Evolutionary conservation across 2,888 invertebrate species (phyloP).

Genomic region (Acronicta aceris): DNA sequence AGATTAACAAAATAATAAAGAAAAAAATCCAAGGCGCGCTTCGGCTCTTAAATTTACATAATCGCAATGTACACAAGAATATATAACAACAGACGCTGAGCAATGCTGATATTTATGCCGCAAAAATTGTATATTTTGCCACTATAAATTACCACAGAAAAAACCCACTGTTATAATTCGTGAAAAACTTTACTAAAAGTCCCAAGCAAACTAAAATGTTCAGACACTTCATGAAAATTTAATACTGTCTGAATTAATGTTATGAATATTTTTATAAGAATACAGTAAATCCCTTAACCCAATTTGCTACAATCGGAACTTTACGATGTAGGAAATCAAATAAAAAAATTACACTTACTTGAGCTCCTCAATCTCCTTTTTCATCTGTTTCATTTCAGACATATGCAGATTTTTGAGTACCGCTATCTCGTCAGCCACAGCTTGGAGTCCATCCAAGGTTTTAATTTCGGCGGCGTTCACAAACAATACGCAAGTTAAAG

Average conservation of each 20-base stretch:
- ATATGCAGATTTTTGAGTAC: conserved; percentile 69
- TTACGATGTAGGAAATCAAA: conserved; percentile 28
- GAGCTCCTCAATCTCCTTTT: conserved; percentile 74
- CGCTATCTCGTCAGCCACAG: conserved; percentile 71
- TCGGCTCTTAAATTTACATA: conserved; percentile 17
- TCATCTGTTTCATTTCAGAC: conserved; percentile 69
- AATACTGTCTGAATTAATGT: background rate
- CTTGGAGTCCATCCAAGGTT: conserved; percentile 66
- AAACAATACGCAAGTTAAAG: conserved; percentile 60
- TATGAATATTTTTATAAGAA: background rate
- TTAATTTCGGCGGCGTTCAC: conserved; percentile 66
- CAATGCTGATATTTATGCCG: conserved; percentile 4
- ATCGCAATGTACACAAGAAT: conserved; percentile 25
- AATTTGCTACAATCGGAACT: conserved; percentile 33
- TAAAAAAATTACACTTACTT: conserved; percentile 72
- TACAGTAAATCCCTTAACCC: conserved; percentile 18
- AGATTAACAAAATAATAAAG: no score
- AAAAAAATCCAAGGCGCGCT: conserved; percentile 13
- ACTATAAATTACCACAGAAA: conserved; percentile 1
- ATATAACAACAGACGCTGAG: conserved; percentile 17
- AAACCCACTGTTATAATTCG: background rate
- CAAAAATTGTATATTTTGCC: background rate
- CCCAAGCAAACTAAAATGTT: conserved; percentile 4
- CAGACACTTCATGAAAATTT: conserved; percentile 3
- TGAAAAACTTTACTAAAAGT: conserved; percentile 8